Conservation (phyloP, 2,888 invertebrate species). For the Apocheima hispidaria region DNA sequence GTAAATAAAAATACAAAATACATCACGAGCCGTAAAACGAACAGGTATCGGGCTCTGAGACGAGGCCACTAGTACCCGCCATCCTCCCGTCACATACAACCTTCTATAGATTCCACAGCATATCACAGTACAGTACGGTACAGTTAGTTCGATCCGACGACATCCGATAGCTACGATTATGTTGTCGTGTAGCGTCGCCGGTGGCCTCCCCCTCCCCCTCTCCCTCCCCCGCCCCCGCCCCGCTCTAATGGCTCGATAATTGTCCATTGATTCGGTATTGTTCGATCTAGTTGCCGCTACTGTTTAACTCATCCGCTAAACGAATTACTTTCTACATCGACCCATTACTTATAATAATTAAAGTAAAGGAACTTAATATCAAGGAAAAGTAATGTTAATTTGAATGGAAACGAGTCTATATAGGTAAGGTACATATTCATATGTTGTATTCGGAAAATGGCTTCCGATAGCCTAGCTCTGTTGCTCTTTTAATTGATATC, state of each 20-base stretch:
- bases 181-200: constrained; percentile 57
- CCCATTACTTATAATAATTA: no score
- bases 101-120: no score
- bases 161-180: constrained; percentile 55
- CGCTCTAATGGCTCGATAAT: constrained; percentile 49
- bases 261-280: constrained; percentile 58
- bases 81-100: no score
- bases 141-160: constrained; percentile 30
- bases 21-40: background rate
- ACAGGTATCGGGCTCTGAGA: no score
- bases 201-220: constrained; percentile 46
- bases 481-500: no score
- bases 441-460: no score
- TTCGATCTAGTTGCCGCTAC: constrained; percentile 34
- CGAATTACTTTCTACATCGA: background rate
- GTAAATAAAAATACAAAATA: constrained; percentile 1
- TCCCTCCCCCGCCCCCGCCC: constrained; percentile 27
- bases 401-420: no score
- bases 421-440: no score
- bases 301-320: constrained; percentile 6
- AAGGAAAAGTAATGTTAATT: no score
- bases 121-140: background rate
- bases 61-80: no score
- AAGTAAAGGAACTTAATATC: no score
- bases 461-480: no score